Base-by-base conservation (phyloP, 1,140 invertebrate genomes). In the Bombus cullumanus region DNA sequence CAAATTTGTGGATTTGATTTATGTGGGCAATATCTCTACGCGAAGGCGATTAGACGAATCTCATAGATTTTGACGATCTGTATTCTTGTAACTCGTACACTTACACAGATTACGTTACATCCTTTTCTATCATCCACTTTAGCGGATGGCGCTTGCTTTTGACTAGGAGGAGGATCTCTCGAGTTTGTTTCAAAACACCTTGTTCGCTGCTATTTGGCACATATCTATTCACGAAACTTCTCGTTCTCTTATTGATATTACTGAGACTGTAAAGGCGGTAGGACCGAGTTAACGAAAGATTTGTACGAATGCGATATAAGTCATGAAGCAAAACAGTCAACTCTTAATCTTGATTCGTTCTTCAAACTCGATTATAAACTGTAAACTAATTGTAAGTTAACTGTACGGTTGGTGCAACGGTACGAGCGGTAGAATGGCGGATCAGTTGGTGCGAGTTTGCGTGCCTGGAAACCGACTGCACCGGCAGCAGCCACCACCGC, bases 371-470 rank as follows among this genome's bases (percentile, higher is more conserved):
- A 75, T 90, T 88, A 85, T 85, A 79, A 90, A 89, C 82, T 75
- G 47, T 34, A 81, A 81, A 80, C 71, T 68, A 37, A 68, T 68
- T 22, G 66, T 37, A 75, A 80, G 78, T 87, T 85, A 83, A 89
- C 28, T 37, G 71, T 75, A 74, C 57, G 72, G 41, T 64, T 76
- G 75, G 68, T 31, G 25, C 57, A 73, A 80, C 81, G 80, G 86
- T 41, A 73, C 59, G 87, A 81, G 71, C 77, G 39, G 31, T 9
- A 53, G 41, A 66, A 77, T 53, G 59, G 79, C 79, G 84, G 64
- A 87, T 89, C 88, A 83, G 88, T 72, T 85, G 86, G 62, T 39
- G 82, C 59, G 76, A 90, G 89, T 90, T 90, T 90, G 89, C 86
- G 86, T 86, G 89, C 81, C 72, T 77, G 66, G 83, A 82, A 81